Evolutionary conservation across 2,797 vertebrate species (phyloP).

Genomic region (Argentina silus): DNA sequence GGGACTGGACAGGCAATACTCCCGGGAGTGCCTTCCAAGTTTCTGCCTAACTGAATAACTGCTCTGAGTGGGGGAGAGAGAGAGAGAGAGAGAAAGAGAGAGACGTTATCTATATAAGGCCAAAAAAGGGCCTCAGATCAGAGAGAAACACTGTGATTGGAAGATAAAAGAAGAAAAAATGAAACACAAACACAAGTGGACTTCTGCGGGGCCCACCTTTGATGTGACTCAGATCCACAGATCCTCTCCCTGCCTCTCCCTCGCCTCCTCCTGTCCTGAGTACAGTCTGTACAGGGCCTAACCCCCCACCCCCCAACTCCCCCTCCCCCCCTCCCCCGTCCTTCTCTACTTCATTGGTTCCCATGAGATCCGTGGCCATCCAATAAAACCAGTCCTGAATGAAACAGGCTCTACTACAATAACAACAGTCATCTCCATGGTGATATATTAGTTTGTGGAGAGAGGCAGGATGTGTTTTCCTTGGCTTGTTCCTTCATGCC

Average conservation of each 20-base stretch:
- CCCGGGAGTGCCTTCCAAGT: neutral
- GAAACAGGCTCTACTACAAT: constrained; percentile 12
- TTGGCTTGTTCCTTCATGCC: neutral
- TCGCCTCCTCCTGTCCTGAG: neutral
- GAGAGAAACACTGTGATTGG: constrained; percentile 42
- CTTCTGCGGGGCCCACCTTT: constrained; percentile 57
- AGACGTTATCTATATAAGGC: constrained; percentile 24
- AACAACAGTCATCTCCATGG: constrained; percentile 42
- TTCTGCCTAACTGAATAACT: neutral
- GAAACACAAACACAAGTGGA: constrained; percentile 72
- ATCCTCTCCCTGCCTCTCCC: constrained; percentile 27
- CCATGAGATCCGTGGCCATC: constrained; percentile 37
- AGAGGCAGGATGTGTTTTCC: constrained; percentile 11
- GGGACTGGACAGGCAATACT: neutral
- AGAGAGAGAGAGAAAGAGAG: constrained; percentile 13
- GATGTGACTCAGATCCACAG: constrained; percentile 50
- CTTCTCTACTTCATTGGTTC: constrained; percentile 31
- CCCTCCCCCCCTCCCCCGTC: neutral
- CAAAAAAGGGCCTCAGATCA: constrained; percentile 39
- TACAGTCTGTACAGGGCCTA: neutral
- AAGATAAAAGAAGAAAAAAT: constrained; percentile 66
- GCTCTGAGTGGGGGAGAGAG: constrained; percentile 4
- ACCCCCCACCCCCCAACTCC: neutral
- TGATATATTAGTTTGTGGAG: constrained; percentile 32
- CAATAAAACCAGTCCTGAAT: constrained; percentile 46